These are phyloP conservation scores for Sterrhoptilus dennistouni DNA, from an alignment of 2,113 vertebrate species.

Conservation along the genomic window DNA sequence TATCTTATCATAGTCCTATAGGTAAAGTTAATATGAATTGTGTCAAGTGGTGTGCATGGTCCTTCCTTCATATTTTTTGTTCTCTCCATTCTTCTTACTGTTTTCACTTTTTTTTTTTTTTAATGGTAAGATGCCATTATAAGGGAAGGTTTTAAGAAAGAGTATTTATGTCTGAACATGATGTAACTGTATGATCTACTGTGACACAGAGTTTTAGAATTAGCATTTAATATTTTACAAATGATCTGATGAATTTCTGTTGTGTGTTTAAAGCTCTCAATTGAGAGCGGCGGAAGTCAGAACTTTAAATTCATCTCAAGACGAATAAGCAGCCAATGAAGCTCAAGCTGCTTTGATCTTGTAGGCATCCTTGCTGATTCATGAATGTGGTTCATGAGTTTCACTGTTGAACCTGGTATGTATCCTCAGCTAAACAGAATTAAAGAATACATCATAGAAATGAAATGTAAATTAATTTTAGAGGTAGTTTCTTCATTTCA, in stretches of 20 bases:
- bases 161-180: neutral
- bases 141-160: neutral
- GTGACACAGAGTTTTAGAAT: neutral
- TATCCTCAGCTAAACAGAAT: neutral
- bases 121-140: neutral
- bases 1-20: neutral
- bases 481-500: neutral
- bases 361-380: neutral
- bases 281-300: neutral
- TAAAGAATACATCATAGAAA: neutral
- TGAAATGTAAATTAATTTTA: neutral
- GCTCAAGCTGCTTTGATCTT: neutral
- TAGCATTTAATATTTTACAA: neutral
- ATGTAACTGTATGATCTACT: neutral
- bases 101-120: neutral
- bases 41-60: neutral
- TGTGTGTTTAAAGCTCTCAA: neutral
- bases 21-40: neutral
- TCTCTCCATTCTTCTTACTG: neutral
- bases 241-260: neutral
- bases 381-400: neutral
- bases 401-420: neutral
- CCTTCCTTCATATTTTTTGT: neutral
- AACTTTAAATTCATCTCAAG: neutral
- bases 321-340: neutral